Base-by-base conservation (phyloP, 1,140 invertebrate species). In the Drosophila truncata region DNA sequence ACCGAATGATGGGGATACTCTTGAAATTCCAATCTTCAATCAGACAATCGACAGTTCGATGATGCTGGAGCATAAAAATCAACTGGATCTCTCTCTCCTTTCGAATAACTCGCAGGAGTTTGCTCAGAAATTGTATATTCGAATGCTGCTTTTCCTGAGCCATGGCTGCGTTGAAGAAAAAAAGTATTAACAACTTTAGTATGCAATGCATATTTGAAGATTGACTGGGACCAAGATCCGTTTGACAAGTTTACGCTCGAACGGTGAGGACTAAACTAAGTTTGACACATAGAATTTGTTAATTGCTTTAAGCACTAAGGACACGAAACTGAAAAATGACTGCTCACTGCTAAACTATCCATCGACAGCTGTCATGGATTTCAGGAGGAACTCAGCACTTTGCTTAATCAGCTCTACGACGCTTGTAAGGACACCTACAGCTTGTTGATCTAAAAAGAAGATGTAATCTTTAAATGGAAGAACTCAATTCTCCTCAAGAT, bases 381-480 rank as follows among this genome's bases (percentile, higher is more conserved):
- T 52, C n/a, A 31, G 6, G 7, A 52, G 49, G 10, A 33, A 20
- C 8, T 16, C 18, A 20, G 10, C 37, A 65, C 54, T 61, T 59
- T 27, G 10, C 20, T 60, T 60, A 50, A 33, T 50, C 14, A 23
- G 14, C 5, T 20, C 5, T 29, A 31, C 18, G 46, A 2, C 3
- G 0, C n/a, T 2, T 27, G 14, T 20, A 23, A 20, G 11, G 18
- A 44, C 5, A 47, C 13, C 44, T 9, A 14, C 1, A 47, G 7
- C 44, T 16, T 11, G n/a, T 18, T 29, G 10, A 29, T n/a, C n/a
- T 29, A 4, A n/a, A 29, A 7, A 8, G 0, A 20, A 23, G 29
- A 23, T 35, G 3, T 5, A 20, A 52, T 52, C 31, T 8, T 6
- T 54, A 6, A 54, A 23, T 23, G 13, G 14, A 35, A 54, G 2